Percentiles rank a stretch among this genome's conserved stretches.
phyloP scores from a whole-genome alignment of 1,140 invertebrate genomes.

The Delia radicum region DNA sequence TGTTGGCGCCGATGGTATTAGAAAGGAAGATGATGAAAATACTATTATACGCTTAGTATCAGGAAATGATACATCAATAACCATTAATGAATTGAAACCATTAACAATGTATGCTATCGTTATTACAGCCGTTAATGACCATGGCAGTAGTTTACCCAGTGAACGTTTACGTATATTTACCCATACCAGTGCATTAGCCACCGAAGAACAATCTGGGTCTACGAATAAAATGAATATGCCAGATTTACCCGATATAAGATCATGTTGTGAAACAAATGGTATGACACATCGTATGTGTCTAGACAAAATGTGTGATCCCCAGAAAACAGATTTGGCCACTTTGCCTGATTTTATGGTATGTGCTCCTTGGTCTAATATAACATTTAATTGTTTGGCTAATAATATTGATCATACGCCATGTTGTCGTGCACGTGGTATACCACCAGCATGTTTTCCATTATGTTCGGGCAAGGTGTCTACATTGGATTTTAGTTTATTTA shows the following conservation, averaged over 20 bases:
- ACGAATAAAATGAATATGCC: slow-evolving; percentile 42
- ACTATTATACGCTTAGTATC: slow-evolving; percentile 57
- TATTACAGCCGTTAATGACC: slow-evolving; percentile 70
- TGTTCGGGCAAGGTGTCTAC: slow-evolving; percentile 77
- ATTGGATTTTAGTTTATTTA: slow-evolving; percentile 77
- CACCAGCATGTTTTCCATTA: slow-evolving; percentile 70
- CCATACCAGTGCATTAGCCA: slow-evolving; percentile 36
- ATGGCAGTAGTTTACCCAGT: slow-evolving; percentile 73
- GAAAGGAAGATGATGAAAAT: slow-evolving; percentile 9
- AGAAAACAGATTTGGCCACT: slow-evolving; percentile 62
- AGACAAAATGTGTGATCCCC: slow-evolving; percentile 76
- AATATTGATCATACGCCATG: slow-evolving; percentile 79
- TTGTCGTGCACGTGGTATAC: slow-evolving; percentile 72
- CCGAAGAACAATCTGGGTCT: slow-evolving; percentile 36
- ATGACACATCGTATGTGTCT: slow-evolving; percentile 73
- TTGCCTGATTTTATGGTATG: slow-evolving; percentile 81
- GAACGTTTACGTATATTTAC: slow-evolving; percentile 61
- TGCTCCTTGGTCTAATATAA: slow-evolving; percentile 77
- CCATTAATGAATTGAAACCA: slow-evolving; percentile 64
- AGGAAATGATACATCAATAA: slow-evolving; percentile 60
- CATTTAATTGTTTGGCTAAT: slow-evolving; percentile 77
- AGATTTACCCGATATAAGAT: slow-evolving; percentile 68
- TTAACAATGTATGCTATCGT: slow-evolving; percentile 82
- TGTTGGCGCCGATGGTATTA: not conserved
- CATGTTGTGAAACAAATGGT: slow-evolving; percentile 71